Conservation (phyloP, 2,888 invertebrate species). For the Trachelus tabidus region DNA sequence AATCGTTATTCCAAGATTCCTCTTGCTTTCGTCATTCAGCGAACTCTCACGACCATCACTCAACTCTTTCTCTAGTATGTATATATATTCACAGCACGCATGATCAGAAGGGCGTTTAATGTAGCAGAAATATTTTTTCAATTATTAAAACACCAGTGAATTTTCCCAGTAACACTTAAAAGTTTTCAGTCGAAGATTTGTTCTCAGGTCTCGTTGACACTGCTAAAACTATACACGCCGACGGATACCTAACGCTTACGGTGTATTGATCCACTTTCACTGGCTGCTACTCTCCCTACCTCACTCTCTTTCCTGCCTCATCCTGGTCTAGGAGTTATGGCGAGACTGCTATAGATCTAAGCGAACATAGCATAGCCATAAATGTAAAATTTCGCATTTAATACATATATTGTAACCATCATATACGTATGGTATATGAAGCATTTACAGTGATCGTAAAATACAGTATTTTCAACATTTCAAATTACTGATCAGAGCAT, state of each 20-base stretch:
- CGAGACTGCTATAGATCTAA: neutral
- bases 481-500: neutral
- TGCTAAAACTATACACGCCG: neutral
- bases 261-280: slow-evolving; percentile 63
- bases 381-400: neutral
- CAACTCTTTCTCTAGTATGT: neutral
- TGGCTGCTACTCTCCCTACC: slow-evolving; percentile 18
- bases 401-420: neutral
- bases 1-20: neutral
- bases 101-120: neutral
- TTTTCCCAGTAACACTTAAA: neutral
- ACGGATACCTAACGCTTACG: slow-evolving; percentile 22
- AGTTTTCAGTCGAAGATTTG: neutral
- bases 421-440: neutral
- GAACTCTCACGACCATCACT: neutral
- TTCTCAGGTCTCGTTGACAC: neutral
- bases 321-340: neutral
- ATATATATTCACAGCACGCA: neutral
- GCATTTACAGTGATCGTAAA: neutral
- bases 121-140: neutral
- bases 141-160: neutral
- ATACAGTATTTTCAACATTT: neutral
- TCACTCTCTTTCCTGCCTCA: slow-evolving; percentile 28
- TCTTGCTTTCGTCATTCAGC: neutral
- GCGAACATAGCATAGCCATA: neutral